Evolutionary conservation across 2,888 invertebrate genomes (phyloP).

Genomic region (Sipha maydis): DNA sequence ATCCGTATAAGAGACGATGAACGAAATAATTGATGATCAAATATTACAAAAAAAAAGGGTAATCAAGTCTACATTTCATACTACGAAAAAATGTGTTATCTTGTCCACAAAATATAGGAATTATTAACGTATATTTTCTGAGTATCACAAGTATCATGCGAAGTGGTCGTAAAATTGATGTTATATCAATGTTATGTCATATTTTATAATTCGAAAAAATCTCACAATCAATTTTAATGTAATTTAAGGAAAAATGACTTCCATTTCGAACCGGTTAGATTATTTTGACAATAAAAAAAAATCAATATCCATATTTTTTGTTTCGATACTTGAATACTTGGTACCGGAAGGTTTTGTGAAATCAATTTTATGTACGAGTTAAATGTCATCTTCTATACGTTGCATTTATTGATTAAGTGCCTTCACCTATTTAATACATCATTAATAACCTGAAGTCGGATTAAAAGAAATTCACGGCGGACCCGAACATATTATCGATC

Average conservation of each 20-base stretch:
- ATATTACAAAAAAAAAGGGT: neutral
- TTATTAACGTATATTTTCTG: neutral
- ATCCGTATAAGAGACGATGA: neutral
- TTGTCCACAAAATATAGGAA: neutral
- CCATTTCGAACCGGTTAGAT: conserved; percentile 5
- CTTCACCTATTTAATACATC: no score
- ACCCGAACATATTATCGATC: neutral
- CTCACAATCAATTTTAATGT: neutral
- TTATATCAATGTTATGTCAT: no score
- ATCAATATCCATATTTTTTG: neutral
- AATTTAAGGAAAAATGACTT: neutral
- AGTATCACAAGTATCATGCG: neutral
- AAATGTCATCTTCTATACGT: neutral
- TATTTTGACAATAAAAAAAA: neutral
- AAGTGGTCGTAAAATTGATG: neutral
- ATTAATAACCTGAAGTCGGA: neutral
- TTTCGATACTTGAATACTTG: neutral
- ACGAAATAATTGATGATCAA: neutral
- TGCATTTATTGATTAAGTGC: neutral
- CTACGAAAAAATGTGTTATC: neutral
- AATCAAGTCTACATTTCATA: neutral
- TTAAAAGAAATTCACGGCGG: neutral
- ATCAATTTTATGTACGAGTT: neutral
- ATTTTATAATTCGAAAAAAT: neutral
- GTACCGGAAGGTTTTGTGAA: neutral